These are phyloP conservation scores for Lamellibrachia luymesi DNA, from an alignment of 1,140 invertebrate genomes.

Conservation along the genomic window DNA sequence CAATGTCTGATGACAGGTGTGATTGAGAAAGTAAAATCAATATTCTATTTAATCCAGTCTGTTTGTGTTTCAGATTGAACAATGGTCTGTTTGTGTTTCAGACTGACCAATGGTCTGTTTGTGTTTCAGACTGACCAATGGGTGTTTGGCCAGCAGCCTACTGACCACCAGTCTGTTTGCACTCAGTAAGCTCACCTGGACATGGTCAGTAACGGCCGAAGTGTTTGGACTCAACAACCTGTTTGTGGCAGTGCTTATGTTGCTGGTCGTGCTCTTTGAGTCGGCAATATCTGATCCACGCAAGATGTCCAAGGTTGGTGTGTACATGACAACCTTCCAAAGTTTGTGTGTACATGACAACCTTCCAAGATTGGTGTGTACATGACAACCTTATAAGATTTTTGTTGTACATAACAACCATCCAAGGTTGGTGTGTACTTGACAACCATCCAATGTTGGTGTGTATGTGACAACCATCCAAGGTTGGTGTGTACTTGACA, in stretches of 20 bases:
- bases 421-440: too few species aligned
- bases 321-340: slow-evolving; percentile 10
- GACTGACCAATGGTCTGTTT: background rate
- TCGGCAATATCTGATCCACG: background rate
- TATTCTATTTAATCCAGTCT: too few species aligned
- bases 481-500: too few species aligned
- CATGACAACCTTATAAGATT: background rate
- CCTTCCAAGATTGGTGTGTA: background rate
- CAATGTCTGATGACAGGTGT: too few species aligned
- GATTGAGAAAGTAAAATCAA: too few species aligned
- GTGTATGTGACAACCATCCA: too few species aligned
- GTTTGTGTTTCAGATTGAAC: background rate
- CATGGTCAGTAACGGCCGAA: slow-evolving; percentile 47
- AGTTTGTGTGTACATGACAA: slow-evolving; percentile 10
- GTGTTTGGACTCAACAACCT: slow-evolving; percentile 54
- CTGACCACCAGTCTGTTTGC: slow-evolving; percentile 40
- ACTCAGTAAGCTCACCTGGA: slow-evolving; percentile 46
- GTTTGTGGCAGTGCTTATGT: slow-evolving; percentile 40
- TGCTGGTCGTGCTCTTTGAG: slow-evolving; percentile 39
- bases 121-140: slow-evolving; percentile 17
- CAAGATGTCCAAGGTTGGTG: slow-evolving; percentile 28
- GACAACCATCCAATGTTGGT: too few species aligned
- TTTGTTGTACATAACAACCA: too few species aligned
- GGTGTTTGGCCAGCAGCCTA: slow-evolving; percentile 29
- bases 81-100: background rate